Evolutionary conservation across 2,888 invertebrate genomes (phyloP), one percentile per base, ranked within the genome.

Genomic region (Stratiomys singularior): DNA sequence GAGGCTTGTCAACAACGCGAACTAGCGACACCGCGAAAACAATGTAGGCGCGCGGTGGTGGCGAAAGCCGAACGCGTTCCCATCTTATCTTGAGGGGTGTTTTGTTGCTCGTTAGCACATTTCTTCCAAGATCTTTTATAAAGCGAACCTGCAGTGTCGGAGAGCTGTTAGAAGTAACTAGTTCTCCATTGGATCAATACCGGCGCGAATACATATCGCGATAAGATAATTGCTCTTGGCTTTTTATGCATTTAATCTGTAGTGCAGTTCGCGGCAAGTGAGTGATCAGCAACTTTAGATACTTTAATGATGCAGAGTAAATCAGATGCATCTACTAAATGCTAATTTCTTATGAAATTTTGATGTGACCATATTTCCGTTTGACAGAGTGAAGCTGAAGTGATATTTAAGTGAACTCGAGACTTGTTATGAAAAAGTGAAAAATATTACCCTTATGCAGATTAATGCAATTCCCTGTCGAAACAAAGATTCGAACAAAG

Each of bases 91-190:
- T 9, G 5, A 64, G n/a, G 64, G 64, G 28, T 9, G 64, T 64
- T n/a, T 27, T 64, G 21, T 64, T 18, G 30, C 11, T 69, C 47
- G 47, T 47, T 46, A 46, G 69, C 46, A 69, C 69, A 69, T 69
- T 69, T 47, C 69, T 15, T 27, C 64, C n/a, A 25, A 46, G 69
- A 69, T 69, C 69, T 25, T 69, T 69, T 69, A 69, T 69, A 69
- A 47, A 69, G 47, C 46, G 25, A 30, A 25, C 25, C n/a, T 69
- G 46, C 69, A 69, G 69, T 47, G 47, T 25, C 69, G 69, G 30
- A 69, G 23, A 23, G 69, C 15, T 69, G 15, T 69, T 69, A 69
- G 69, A 69, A 44, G 2, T 47, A 25, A 71, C 71, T 47, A 71
- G 71, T 71, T 71, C 47, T 18, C 47, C 28, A 15, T 52, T 25